Conservation (phyloP, 2,113 vertebrate genomes). For the Eretmochelys imbricata region DNA sequence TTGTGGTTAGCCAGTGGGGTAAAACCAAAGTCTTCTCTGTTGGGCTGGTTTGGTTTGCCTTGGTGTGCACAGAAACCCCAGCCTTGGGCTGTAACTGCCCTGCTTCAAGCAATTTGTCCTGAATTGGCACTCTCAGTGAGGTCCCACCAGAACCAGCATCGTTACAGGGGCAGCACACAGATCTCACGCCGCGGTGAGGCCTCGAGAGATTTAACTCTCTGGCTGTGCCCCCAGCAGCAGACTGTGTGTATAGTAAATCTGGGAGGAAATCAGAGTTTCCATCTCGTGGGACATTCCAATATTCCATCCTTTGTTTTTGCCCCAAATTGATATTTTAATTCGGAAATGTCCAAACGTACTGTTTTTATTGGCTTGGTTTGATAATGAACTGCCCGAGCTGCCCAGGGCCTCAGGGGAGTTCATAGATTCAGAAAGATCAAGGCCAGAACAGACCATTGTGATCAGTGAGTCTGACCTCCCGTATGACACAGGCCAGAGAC, state of each 20-base stretch:
- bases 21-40: no score
- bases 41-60: no score
- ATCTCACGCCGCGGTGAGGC: neutral
- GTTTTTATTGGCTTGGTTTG: neutral
- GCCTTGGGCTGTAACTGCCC: no score
- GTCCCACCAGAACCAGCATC: no score
- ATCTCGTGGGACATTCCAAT: neutral
- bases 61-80: no score
- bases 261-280: no score
- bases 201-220: neutral
- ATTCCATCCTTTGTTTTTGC: neutral
- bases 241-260: no score
- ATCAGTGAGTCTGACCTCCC: neutral
- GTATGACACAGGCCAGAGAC: neutral
- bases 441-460: neutral
- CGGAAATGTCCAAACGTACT: neutral
- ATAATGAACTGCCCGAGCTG: neutral
- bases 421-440: neutral
- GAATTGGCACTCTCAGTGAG: no score
- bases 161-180: no score
- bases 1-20: no score
- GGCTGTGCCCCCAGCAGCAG: no score
- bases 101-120: no score
- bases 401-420: neutral
- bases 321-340: neutral